Evolutionary conservation across 2,888 invertebrate species (phyloP).

Genomic region (Sipha maydis): DNA sequence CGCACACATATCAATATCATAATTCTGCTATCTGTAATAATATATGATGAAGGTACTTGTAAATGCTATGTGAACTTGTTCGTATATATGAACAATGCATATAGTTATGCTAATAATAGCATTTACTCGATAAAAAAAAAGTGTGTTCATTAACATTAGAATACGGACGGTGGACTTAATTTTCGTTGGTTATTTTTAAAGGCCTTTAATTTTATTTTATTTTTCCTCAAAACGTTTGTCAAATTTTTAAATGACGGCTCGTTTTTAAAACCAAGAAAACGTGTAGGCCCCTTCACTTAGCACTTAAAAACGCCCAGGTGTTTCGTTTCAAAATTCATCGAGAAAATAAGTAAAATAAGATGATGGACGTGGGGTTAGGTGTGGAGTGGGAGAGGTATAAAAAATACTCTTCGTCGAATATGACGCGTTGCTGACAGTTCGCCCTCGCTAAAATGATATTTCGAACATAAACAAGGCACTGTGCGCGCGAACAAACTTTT

Average conservation of each 20-base stretch:
- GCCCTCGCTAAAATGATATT: slow-evolving; percentile 62
- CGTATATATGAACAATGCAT: neutral
- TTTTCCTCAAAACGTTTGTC: slow-evolving; percentile 49
- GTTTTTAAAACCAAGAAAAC: slow-evolving; percentile 53
- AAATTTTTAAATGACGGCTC: slow-evolving; percentile 47
- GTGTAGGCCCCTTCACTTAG: slow-evolving; percentile 40
- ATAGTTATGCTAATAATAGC: neutral
- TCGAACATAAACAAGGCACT: slow-evolving; percentile 43
- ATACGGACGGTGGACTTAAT: neutral
- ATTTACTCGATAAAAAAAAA: neutral
- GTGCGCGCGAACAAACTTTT: slow-evolving; percentile 31
- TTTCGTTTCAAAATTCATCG: slow-evolving; percentile 53
- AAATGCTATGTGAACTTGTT: neutral
- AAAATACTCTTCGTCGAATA: slow-evolving; percentile 56
- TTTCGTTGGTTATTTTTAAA: slow-evolving; percentile 47
- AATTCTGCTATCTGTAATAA: neutral
- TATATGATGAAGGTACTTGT: neutral
- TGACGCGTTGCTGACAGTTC: slow-evolving; percentile 60
- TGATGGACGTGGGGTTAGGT: neutral
- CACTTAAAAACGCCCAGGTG: slow-evolving; percentile 62
- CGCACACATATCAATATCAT: neutral
- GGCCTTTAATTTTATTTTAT: slow-evolving; percentile 23
- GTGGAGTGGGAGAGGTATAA: neutral
- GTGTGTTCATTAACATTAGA: neutral
- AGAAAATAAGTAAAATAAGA: slow-evolving; percentile 27